phyloP scores from a whole-genome alignment of 2,113 vertebrate species.

The Garra rufa region DNA sequence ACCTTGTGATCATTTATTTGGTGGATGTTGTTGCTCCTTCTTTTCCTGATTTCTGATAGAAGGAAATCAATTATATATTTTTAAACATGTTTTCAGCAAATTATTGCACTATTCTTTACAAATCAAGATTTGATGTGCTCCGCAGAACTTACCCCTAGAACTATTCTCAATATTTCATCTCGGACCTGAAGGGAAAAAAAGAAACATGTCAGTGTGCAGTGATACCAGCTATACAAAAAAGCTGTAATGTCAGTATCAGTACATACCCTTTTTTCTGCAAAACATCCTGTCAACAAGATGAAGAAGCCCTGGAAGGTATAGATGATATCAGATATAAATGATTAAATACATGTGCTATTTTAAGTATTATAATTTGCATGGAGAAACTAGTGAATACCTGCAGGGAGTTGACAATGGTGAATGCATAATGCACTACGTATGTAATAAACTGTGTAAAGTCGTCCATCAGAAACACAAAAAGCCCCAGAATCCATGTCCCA shows the following conservation, averaged over 20 bases:
- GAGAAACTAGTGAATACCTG: conserved; percentile 70
- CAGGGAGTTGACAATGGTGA: conserved; percentile 78
- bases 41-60: conserved; percentile 17
- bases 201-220: neutral
- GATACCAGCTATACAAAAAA: neutral
- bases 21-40: neutral
- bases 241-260: neutral
- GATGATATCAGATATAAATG: neutral
- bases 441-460: fast-evolving
- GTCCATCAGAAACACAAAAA: conserved; percentile 54
- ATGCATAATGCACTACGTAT: conserved; percentile 62
- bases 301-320: conserved; percentile 73
- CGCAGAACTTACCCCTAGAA: conserved; percentile 25
- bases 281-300: conserved; percentile 74
- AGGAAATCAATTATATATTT: neutral
- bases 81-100: neutral
- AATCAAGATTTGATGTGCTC: neutral
- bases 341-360: neutral
- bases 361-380: neutral
- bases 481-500: conserved; percentile 77
- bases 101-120: neutral
- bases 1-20: conserved; percentile 22
- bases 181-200: conserved; percentile 10
- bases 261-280: conserved; percentile 77
- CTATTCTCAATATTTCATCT: conserved; percentile 34